Evolutionary conservation across 1,140 invertebrate genomes (phyloP), one percentile per base, ranked within the genome.

Genomic region (Microplitis mediator): DNA sequence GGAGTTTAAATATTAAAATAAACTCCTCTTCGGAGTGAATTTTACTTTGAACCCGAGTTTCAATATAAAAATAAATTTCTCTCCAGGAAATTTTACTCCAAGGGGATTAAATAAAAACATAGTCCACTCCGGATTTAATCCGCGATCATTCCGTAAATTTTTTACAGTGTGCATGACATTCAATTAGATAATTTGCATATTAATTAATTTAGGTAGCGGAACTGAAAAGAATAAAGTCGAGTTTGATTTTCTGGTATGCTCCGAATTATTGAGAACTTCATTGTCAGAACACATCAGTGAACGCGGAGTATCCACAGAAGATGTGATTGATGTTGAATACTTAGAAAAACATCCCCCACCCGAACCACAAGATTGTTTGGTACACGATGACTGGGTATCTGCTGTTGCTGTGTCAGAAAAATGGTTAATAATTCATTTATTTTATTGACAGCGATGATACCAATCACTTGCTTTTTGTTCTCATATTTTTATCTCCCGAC

Each of bases 361-460:
- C 0, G 90, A 95, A 80, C 97, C 97, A 9, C 90, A 96, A 81
- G 93, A 98, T 82, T 95, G 94, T 80, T 88, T 98, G 63, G 89
- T 96, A 78, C 96, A 98, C 84, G 95, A 98, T 87, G 97, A 99
- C 85, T 99, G 97, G 97, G 95, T 99, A 9, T 93, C 94, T 62
- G 92, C 95, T 50, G 92, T 97, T 31, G 91, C 94, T 75, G 89
- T 91, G 64, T 86, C 87, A 72, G 90, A 91, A 32, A 92, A 93
- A 87, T 97, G 94, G 93, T 93, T 85, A 81, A 71, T 81, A 69
- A 67, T 68, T 14, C 64, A 69, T n/a, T 60, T 23, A 45, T 23
- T 23, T 23, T 1, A 23, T 23, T 23, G 23, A 23, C 23, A 23
- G 0, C 23, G 2, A 23, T 23, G 23, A 23, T 23, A 23, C 23